A percentile compares a stretch with the other conserved stretches of the same genome.
These are phyloP conservation scores for Daboia siamensis DNA, from an alignment of 2,113 vertebrate genomes.

Conservation along the genomic window DNA sequence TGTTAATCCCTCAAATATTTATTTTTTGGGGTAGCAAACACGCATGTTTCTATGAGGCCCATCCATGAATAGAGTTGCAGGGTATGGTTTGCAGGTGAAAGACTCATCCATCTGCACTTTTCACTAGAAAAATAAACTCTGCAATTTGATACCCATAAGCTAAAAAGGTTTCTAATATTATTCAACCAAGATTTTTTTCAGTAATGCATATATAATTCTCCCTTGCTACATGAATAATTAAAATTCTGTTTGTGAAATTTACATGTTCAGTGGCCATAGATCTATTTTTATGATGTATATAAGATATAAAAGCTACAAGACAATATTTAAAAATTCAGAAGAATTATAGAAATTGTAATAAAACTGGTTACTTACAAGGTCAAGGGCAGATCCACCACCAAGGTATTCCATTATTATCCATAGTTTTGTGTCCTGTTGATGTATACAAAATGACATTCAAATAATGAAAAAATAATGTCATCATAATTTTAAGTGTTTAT, in stretches of 20 bases:
- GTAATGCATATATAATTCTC: not conserved
- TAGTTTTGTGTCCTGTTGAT: slow-evolving; percentile 89
- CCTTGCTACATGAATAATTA: not conserved
- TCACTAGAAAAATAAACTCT: not conserved
- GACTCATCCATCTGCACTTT: not conserved
- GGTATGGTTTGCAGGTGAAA: not conserved
- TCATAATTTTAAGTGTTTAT: not conserved
- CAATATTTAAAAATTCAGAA: not conserved
- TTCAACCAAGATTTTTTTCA: not conserved
- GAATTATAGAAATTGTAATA: not conserved
- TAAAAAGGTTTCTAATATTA: not conserved
- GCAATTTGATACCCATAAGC: not conserved
- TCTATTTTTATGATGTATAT: not conserved
- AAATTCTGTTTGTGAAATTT: not conserved
- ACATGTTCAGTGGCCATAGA: not conserved
- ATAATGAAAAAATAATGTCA: not conserved
- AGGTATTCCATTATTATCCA: slow-evolving; percentile 99
- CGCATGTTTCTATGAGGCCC: not conserved
- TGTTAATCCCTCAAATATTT: not conserved
- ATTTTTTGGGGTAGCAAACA: not conserved
- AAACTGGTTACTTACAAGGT: slow-evolving; percentile 81
- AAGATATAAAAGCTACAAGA: not conserved
- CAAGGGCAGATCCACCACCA: slow-evolving; percentile 91
- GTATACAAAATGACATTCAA: slow-evolving; percentile 12
- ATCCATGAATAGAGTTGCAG: not conserved